phyloP scores from a whole-genome alignment of 2,888 invertebrate species.

The Tiliacea citrago region DNA sequence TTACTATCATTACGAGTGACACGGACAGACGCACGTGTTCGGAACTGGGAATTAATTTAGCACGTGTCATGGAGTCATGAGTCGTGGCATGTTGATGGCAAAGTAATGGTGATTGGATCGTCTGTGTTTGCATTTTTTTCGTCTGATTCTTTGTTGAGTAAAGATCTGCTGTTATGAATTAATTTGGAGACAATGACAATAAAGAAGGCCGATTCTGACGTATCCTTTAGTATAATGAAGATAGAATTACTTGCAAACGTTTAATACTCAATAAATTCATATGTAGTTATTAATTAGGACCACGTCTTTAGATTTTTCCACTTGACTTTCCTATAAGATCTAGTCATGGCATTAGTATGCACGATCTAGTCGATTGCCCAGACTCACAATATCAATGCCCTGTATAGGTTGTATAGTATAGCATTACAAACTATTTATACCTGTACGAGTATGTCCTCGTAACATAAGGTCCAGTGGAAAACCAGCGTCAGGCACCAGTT shows the following conservation, averaged over 20 bases:
- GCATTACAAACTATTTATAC: background rate
- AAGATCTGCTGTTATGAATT: background rate
- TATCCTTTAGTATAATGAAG: background rate
- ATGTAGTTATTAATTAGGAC: background rate
- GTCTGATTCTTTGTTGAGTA: background rate
- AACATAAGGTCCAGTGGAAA: background rate
- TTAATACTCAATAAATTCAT: background rate
- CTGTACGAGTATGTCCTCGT: background rate
- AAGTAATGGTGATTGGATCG: slow-evolving; percentile 52
- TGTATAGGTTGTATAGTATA: background rate
- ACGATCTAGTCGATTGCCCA: background rate
- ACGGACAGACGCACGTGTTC: slow-evolving; percentile 53
- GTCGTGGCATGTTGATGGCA: slow-evolving; percentile 45
- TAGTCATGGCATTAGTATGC: background rate
- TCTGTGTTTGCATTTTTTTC: slow-evolving; percentile 17
- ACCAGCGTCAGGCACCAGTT: background rate
- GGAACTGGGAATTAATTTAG: slow-evolving; percentile 56
- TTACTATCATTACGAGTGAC: slow-evolving; percentile 61
- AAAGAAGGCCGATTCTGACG: background rate
- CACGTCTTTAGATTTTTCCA: background rate
- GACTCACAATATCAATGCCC: background rate
- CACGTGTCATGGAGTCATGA: slow-evolving; percentile 57
- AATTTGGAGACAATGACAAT: background rate
- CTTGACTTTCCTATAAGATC: background rate
- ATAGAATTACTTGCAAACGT: background rate